Conservation (phyloP, 2,797 vertebrate species). For the Lithobates pipiens region DNA sequence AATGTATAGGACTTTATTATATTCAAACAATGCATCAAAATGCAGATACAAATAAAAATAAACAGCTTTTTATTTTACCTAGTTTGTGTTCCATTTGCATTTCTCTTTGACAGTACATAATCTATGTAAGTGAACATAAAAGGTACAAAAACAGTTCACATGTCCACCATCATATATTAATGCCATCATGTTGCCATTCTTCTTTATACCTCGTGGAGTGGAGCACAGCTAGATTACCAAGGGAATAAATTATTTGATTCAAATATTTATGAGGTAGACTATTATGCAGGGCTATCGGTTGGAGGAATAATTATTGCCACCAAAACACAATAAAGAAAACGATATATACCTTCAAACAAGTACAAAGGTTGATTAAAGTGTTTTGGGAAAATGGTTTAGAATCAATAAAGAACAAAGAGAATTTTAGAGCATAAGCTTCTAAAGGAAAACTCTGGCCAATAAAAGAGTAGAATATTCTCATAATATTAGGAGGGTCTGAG, state of each 20-base stretch:
- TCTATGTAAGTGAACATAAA: background rate
- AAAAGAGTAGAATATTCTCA: background rate
- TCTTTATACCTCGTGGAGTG: background rate
- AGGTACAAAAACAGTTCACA: background rate
- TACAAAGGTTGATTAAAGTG: conserved; percentile 4
- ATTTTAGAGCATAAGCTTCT: background rate
- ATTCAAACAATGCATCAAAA: no score
- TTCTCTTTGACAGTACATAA: background rate
- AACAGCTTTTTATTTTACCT: background rate
- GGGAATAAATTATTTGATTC: conserved; percentile 13
- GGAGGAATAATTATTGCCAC: conserved; percentile 9
- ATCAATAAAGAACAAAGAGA: conserved; percentile 12
- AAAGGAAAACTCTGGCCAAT: background rate
- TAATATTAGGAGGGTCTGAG: background rate
- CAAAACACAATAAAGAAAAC: conserved; percentile 5
- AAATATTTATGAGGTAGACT: conserved; percentile 9
- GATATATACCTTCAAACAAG: conserved; percentile 11
- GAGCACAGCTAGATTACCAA: conserved; percentile 4
- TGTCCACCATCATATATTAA: conserved; percentile 1
- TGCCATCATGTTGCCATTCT: background rate
- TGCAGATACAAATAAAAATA: background rate
- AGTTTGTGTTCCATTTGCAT: background rate
- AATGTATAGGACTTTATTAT: background rate
- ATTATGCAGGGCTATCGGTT: conserved; percentile 1
- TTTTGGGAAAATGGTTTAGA: conserved; percentile 3